These are phyloP conservation scores for Cephus pulcher DNA, from an alignment of 2,888 invertebrate species.

Conservation along the genomic window DNA sequence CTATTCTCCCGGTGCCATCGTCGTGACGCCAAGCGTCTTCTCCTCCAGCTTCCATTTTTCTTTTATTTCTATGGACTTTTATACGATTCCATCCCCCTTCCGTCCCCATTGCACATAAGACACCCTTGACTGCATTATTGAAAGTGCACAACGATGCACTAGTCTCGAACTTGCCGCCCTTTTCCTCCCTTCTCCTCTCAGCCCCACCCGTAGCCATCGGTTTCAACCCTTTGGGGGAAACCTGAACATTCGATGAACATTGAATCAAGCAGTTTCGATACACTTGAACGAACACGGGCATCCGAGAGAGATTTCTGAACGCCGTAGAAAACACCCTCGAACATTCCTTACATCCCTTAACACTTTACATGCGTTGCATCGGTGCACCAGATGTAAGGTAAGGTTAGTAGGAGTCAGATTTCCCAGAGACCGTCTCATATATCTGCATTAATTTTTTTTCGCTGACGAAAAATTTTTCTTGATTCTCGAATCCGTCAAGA, in stretches of 20 bases:
- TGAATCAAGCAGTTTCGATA: not conserved
- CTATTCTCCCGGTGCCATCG: not conserved
- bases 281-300: not conserved
- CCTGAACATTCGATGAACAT: not conserved
- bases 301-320: not conserved
- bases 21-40: not conserved
- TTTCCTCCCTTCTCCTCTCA: not conserved
- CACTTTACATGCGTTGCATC: not conserved
- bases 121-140: not conserved
- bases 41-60: not conserved
- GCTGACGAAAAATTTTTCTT: no score
- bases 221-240: not conserved
- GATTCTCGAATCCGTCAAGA: not conserved
- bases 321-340: not conserved
- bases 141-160: not conserved
- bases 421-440: not conserved
- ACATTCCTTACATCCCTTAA: not conserved
- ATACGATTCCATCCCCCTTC: conserved; percentile 5
- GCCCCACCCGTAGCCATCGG: not conserved
- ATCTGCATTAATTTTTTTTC: not conserved
- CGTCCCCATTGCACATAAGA: not conserved
- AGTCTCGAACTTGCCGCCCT: not conserved
- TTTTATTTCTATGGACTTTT: conserved; percentile 5
- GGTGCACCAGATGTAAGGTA: not conserved
- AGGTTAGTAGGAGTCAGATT: not conserved